A percentile compares a stretch with the other conserved stretches of the same genome.
These are phyloP conservation scores for Amiota mariae DNA, from an alignment of 2,888 invertebrate species.

Conservation along the genomic window DNA sequence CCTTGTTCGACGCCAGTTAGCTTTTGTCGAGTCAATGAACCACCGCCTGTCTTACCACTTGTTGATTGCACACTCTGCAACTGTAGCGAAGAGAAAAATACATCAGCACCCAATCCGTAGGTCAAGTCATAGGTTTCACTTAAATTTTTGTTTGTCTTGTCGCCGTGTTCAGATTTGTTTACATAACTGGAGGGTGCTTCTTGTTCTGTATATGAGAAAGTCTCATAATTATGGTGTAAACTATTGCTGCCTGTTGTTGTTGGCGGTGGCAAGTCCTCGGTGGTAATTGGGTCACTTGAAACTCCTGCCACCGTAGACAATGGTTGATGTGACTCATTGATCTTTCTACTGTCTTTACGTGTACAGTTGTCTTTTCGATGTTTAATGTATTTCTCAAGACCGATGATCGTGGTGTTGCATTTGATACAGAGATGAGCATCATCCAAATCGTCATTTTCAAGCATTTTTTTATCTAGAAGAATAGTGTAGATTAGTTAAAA, in stretches of 20 bases:
- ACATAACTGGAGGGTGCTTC: slow-evolving; percentile 59
- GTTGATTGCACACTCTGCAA: slow-evolving; percentile 79
- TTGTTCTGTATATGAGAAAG: slow-evolving; percentile 63
- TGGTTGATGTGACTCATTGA: slow-evolving; percentile 19
- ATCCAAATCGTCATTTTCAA: slow-evolving; percentile 80
- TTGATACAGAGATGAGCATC: slow-evolving; percentile 90
- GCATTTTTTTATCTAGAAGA: slow-evolving; percentile 41
- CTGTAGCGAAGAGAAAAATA: slow-evolving; percentile 89
- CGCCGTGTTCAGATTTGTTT: slow-evolving; percentile 62
- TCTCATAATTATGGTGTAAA: slow-evolving; percentile 64
- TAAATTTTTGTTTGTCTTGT: slow-evolving; percentile 66
- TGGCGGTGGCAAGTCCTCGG: neutral
- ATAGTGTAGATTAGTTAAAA: no score
- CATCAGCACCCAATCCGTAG: slow-evolving; percentile 83
- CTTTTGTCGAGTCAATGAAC: slow-evolving; percentile 26
- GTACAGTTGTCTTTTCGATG: slow-evolving; percentile 85
- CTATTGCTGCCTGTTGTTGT: slow-evolving; percentile 27
- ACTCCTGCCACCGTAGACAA: no score
- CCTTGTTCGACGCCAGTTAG: slow-evolving; percentile 41
- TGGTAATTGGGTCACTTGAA: neutral
- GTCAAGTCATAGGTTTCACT: slow-evolving; percentile 74
- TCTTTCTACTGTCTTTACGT: slow-evolving; percentile 53
- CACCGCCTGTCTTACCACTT: slow-evolving; percentile 73
- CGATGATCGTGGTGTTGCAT: slow-evolving; percentile 87
- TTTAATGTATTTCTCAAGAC: slow-evolving; percentile 88